Conservation (phyloP, 2,113 vertebrate species). For the Polypterus senegalus region DNA sequence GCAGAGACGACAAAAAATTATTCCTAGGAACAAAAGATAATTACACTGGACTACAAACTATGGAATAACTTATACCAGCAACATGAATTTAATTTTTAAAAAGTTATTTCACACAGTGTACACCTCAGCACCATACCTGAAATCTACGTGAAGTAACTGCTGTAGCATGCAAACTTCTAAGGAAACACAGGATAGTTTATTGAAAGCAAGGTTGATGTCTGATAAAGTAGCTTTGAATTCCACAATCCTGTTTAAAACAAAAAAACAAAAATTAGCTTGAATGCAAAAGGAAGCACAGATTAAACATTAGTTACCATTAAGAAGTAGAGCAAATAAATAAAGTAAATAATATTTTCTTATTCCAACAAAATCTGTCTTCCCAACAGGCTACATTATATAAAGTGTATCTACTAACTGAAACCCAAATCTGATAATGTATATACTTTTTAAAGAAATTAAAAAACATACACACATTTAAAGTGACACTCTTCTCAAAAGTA, state of each 20-base stretch:
- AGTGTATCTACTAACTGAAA: too few species aligned
- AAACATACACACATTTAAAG: too few species aligned
- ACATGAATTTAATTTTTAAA: background rate
- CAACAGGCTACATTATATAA: too few species aligned
- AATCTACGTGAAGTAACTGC: slow-evolving; percentile 69
- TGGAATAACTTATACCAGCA: background rate
- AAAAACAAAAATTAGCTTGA: background rate
- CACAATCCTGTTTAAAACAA: slow-evolving; percentile 53
- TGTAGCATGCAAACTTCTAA: slow-evolving; percentile 58
- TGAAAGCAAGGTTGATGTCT: slow-evolving; percentile 78
- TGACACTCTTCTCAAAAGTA: too few species aligned
- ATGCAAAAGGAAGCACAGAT: too few species aligned
- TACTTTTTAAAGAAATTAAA: too few species aligned
- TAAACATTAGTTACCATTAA: too few species aligned
- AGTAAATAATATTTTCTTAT: too few species aligned
- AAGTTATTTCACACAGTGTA: background rate
- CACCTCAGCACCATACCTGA: slow-evolving; percentile 55
- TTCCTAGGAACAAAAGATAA: slow-evolving; percentile 56
- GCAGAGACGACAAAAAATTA: slow-evolving; percentile 71
- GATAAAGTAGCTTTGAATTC: slow-evolving; percentile 61
- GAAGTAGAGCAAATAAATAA: too few species aligned
- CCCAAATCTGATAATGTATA: too few species aligned
- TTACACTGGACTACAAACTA: too few species aligned
- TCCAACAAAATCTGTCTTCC: too few species aligned
- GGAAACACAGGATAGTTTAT: slow-evolving; percentile 64